Base-by-base conservation (phyloP, 2,797 vertebrate genomes). In the Pseudochromis fuscus region DNA sequence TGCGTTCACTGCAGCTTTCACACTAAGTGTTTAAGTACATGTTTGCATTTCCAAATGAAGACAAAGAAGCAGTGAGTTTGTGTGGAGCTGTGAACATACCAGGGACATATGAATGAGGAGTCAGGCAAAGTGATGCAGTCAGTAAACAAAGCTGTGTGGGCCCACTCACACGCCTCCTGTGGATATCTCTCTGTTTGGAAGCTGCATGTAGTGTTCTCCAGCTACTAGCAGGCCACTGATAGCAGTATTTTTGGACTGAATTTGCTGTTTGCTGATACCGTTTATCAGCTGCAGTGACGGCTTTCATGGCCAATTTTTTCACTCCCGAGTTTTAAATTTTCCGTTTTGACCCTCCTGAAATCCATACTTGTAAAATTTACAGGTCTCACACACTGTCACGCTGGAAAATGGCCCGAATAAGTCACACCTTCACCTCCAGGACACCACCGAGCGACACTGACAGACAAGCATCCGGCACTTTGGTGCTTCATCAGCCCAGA, bases 121-220 rank as follows among this genome's bases (percentile, higher is more conserved):
- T 75, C 67, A 75, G 45, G 70, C 64, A 72, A 80, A 82, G 75
- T 69, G 74, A 87, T 83, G 60, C 40, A 52, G 64, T 71, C 58
- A 85, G 82, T 76, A 86, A 89, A 91, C 77, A 86, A 85, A 79
- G 67, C 69, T 46, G 80, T 75, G 58, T 78, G 67, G 56, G 24
- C 77, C 78, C 44, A 77, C 79, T 78, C 67, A 28, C 60, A 31
- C 24, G 28, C 40, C 70, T 67, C 65, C 53, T 63, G 46, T 67
- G 73, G 77, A 79, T 65, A 75, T 66, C 33, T 59, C 38, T 66
- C 30, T 57, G 68, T 65, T 78, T 72, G 67, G 31, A 3, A 59
- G 23, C 56, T 58, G 33, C 77, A 55, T 66, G 40, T 44, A 33
- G 50, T 62, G 61, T 79, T 53, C 53, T 79, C 16, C 21, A 56